These are phyloP conservation scores for Idaea dimidiata DNA, from an alignment of 2,888 invertebrate species.

Conservation along the genomic window DNA sequence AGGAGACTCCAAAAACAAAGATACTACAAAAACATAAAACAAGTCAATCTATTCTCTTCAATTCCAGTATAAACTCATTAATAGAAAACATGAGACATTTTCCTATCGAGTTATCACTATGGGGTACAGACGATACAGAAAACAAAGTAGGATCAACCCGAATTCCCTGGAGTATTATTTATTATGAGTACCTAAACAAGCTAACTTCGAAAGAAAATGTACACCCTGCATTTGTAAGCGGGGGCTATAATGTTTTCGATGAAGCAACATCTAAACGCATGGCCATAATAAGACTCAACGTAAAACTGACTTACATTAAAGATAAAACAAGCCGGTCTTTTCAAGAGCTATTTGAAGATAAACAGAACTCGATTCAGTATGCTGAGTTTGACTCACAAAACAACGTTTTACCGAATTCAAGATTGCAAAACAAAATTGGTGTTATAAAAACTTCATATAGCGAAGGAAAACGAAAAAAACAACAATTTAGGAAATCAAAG, in stretches of 20 bases:
- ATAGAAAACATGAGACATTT: conserved; percentile 50
- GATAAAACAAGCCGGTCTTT: conserved; percentile 34
- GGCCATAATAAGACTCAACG: conserved; percentile 48
- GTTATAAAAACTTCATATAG: conserved; percentile 44
- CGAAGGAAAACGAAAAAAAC: conserved; percentile 28
- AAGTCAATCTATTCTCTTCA: conserved; percentile 45
- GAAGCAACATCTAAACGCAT: conserved; percentile 53
- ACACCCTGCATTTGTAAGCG: conserved; percentile 35
- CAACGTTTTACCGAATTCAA: conserved; percentile 19
- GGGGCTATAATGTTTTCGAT: conserved; percentile 50
- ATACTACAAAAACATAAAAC: conserved; percentile 30
- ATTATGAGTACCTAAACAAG: conserved; percentile 48
- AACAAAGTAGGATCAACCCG: conserved; percentile 46
- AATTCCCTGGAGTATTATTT: conserved; percentile 53
- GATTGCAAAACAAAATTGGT: conserved; percentile 30
- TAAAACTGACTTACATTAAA: conserved; percentile 49
- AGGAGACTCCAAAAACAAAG: conserved; percentile 15
- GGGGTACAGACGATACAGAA: conserved; percentile 38
- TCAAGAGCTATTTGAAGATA: conserved; percentile 26
- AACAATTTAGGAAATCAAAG: conserved; percentile 16
- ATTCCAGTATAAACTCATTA: conserved; percentile 39
- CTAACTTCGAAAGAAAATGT: conserved; percentile 26
- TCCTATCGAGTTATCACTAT: conserved; percentile 56
- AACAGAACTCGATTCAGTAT: conserved; percentile 23
- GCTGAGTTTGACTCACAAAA: conserved; percentile 25